These are phyloP conservation scores for Epirrhoe tristata DNA, from an alignment of 2,888 invertebrate genomes.

Conservation along the genomic window DNA sequence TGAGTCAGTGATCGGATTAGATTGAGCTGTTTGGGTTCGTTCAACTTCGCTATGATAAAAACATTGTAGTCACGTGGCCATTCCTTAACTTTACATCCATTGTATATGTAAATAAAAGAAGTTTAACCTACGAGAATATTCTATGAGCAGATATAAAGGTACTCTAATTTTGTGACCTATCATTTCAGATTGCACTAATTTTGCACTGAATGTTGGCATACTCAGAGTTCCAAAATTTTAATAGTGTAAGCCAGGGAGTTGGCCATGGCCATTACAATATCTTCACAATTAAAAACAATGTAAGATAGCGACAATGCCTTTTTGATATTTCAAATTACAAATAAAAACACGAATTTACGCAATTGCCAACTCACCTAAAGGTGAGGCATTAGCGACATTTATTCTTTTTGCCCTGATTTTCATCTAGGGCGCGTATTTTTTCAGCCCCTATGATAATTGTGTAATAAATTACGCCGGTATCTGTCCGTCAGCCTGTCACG, in stretches of 20 bases:
- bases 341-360: background rate
- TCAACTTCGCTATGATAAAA: background rate
- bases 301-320: background rate
- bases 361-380: conserved; percentile 3
- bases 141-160: too few species aligned
- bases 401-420: conserved; percentile 33
- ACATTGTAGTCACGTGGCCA: background rate
- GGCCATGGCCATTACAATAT: too few species aligned
- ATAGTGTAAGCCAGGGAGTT: too few species aligned
- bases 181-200: too few species aligned
- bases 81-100: background rate
- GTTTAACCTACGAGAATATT: too few species aligned
- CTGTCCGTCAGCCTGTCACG: conserved; percentile 42
- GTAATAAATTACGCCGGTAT: conserved; percentile 54
- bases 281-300: background rate
- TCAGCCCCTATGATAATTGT: conserved; percentile 47
- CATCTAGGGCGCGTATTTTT: conserved; percentile 41
- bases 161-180: too few species aligned
- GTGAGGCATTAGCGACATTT: conserved; percentile 1
- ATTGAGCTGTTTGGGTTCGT: background rate
- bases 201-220: too few species aligned
- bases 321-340: background rate
- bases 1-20: conserved; percentile 6
- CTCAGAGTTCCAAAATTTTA: too few species aligned
- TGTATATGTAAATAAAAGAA: too few species aligned